Base-by-base conservation (phyloP, 2,113 vertebrate species). In the Poecilia latipinna region DNA sequence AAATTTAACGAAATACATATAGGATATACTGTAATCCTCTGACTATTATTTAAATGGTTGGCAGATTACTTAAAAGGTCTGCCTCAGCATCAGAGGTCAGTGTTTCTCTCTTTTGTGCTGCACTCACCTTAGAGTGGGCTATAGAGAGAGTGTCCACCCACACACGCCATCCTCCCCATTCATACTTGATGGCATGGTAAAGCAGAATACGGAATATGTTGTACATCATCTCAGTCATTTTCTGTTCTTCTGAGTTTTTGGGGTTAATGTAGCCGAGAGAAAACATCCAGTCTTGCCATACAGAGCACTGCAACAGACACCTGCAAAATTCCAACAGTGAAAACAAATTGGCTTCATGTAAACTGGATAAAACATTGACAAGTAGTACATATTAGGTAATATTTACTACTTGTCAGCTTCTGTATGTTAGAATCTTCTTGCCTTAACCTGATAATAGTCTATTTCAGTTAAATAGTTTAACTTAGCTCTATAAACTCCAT, bases 221-320 rank as follows among this genome's bases (percentile, higher is more conserved):
- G 94, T 99, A 98, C 39, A 99, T 96, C 98, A 99, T 99, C 92
- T 99, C 98, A 0, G 95, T 96, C 86, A 98, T 96, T 94, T 99
- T 98, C 95, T 98, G 97, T 78, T 99, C 98, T 51, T 99, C 98
- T 0, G 96, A 94, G 88, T 93, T 98, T 91, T 98, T 98, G 17
- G 98, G 98, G 90, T 99, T 98, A 88, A 99, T 97, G 86, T 97
- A 99, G 79, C 97, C 95, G 69, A 99, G 95, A 82, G 97, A 99
- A 93, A 99, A 99, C 98, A 99, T 99, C 98, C 98, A 99, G 86
- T 99, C 98, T 93, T 99, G 98, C 98, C 98, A 99, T 26, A 99
- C 98, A 3, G 98, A 99, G 93, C 98, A 99, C 95, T 99, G 98
- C 84, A 99, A 94, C 83, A 99, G 95, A 90, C 98, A 99, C 86